Evolutionary conservation across 2,888 invertebrate species (phyloP).

Genomic region (Diachrysia chrysitis): DNA sequence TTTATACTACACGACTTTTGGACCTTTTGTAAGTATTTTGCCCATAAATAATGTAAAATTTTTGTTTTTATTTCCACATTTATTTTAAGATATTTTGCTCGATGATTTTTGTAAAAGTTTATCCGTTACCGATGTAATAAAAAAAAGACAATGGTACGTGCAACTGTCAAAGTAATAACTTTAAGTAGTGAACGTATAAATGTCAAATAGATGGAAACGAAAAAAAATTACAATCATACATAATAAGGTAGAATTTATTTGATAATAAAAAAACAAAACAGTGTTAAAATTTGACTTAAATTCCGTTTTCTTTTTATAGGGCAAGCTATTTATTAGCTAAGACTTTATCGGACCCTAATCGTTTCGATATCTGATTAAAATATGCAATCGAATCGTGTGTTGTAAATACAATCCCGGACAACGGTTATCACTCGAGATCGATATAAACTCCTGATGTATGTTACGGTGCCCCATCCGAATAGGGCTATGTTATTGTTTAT

Average conservation of each 20-base stretch:
- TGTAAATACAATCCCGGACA: slow-evolving; percentile 67
- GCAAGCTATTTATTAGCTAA: neutral
- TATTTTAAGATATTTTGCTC: no score
- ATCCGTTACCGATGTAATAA: no score
- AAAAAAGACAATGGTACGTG: no score
- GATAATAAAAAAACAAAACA: no score
- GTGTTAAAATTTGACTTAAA: no score
- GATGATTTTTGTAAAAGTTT: no score
- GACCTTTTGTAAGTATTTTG: neutral
- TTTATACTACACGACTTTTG: slow-evolving; percentile 41
- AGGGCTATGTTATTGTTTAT: slow-evolving; percentile 86
- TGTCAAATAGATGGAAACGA: no score
- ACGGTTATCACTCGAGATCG: slow-evolving; percentile 77
- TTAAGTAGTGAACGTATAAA: no score
- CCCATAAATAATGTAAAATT: neutral
- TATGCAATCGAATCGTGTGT: slow-evolving; percentile 39
- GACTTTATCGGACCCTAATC: neutral
- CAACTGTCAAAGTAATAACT: no score
- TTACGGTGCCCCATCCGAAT: slow-evolving; percentile 80
- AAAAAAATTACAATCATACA: no score
- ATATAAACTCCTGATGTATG: slow-evolving; percentile 78
- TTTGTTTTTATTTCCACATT: neutral
- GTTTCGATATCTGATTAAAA: slow-evolving; percentile 11
- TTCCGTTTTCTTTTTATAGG: neutral
- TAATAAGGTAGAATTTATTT: no score